phyloP scores from a whole-genome alignment of 2,888 invertebrate species.

The Conops quadrifasciatus region DNA sequence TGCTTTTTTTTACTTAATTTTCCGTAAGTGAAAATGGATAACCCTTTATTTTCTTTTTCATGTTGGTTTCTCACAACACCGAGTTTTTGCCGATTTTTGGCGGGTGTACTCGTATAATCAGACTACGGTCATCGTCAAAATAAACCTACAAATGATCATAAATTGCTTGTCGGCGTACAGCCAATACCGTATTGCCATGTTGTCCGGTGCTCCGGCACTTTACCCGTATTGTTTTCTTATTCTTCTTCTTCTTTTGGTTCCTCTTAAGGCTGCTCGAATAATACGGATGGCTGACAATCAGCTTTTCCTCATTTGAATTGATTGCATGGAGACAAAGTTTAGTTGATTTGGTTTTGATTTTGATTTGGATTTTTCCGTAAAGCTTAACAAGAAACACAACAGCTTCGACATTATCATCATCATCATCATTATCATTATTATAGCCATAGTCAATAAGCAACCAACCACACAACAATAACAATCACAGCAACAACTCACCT shows the following conservation, averaged over 20 bases:
- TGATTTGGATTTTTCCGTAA: constrained; percentile 31
- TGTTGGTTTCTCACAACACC: neutral
- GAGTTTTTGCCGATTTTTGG: neutral
- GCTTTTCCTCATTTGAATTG: constrained; percentile 19
- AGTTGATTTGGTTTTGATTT: constrained; percentile 36
- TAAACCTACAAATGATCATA: constrained; percentile 19
- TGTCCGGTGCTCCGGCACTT: neutral
- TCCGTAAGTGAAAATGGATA: too few relatives aligned
- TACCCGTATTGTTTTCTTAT: neutral
- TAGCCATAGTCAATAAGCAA: neutral
- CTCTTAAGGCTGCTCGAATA: neutral
- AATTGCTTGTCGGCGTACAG: constrained; percentile 10
- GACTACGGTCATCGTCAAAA: neutral
- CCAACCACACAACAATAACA: constrained; percentile 7
- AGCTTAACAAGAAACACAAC: constrained; percentile 12
- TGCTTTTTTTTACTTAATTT: too few relatives aligned
- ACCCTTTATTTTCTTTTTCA: neutral
- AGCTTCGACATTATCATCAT: neutral
- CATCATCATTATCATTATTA: neutral
- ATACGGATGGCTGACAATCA: neutral
- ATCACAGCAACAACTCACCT: constrained; percentile 33
- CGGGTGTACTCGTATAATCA: neutral
- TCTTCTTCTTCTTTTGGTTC: neutral
- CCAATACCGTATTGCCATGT: neutral
- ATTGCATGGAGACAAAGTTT: constrained; percentile 30